Conservation (phyloP, 2,113 vertebrate genomes). For the Psettodes erumei region DNA sequence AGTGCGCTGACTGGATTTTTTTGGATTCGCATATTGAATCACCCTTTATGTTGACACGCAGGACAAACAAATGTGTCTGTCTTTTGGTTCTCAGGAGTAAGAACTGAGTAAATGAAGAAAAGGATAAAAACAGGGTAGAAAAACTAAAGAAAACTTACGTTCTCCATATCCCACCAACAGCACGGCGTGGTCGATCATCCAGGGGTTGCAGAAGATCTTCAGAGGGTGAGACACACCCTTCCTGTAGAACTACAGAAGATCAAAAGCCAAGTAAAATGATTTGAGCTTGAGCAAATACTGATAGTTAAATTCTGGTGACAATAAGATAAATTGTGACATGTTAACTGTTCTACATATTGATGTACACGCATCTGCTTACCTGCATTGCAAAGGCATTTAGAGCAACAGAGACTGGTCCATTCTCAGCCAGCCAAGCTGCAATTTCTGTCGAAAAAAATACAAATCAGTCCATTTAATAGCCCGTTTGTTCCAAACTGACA, state of each 20-base stretch:
- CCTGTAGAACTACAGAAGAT: conserved; percentile 86
- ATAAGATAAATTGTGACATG: not conserved
- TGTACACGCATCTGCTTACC: conserved; percentile 67
- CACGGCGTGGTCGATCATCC: conserved; percentile 93
- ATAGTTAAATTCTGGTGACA: not conserved
- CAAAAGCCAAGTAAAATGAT: not conserved
- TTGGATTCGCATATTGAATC: not conserved
- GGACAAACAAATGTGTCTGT: not conserved
- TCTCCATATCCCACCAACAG: conserved; percentile 90
- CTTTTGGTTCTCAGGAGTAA: not conserved
- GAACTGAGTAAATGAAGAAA: not conserved
- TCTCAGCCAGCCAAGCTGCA: conserved; percentile 89
- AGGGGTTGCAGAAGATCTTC: conserved; percentile 89
- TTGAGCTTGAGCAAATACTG: not conserved
- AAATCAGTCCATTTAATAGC: not conserved
- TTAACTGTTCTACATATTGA: not conserved
- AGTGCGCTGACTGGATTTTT: not conserved
- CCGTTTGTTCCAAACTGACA: not conserved
- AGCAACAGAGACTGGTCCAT: conserved; percentile 89
- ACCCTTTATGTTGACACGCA: not conserved
- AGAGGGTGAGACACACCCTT: conserved; percentile 88
- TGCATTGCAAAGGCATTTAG: conserved; percentile 96
- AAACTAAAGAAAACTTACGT: conserved; percentile 81
- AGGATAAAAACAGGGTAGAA: not conserved
- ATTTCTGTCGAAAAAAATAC: conserved; percentile 79